Conservation (phyloP, 2,888 invertebrate genomes). For the Unio pictorum region DNA sequence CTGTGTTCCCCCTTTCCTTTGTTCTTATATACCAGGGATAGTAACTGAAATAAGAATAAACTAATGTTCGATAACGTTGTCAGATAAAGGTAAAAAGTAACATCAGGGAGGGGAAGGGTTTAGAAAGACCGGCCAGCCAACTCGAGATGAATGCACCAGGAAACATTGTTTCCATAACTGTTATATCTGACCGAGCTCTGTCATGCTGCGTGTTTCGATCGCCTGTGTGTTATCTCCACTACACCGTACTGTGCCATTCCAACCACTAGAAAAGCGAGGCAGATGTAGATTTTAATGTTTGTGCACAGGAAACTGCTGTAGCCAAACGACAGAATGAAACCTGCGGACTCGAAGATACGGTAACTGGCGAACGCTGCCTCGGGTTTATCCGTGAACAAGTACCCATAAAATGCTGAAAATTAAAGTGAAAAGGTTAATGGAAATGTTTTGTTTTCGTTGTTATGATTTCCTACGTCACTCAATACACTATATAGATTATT, state of each 20-base stretch:
- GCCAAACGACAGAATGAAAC: slow-evolving; percentile 88
- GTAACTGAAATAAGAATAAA: no score
- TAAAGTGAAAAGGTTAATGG: slow-evolving; percentile 78
- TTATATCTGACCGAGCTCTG: not conserved
- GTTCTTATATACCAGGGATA: no score
- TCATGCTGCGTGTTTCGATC: not conserved
- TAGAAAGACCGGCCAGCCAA: no score
- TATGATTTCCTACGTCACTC: no score
- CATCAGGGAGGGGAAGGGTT: no score
- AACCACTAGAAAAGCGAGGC: slow-evolving; percentile 22
- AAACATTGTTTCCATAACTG: no score
- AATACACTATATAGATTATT: no score
- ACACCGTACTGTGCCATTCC: slow-evolving; percentile 36
- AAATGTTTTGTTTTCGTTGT: no score
- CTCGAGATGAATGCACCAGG: no score
- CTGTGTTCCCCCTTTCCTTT: no score
- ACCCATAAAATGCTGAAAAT: slow-evolving; percentile 44
- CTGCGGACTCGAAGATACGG: slow-evolving; percentile 87
- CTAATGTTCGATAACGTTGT: no score
- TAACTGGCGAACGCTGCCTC: slow-evolving; percentile 43
- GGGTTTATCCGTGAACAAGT: slow-evolving; percentile 36
- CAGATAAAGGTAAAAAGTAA: no score
- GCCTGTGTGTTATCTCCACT: slow-evolving; percentile 28
- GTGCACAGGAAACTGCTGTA: slow-evolving; percentile 86
- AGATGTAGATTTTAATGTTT: slow-evolving; percentile 79